phyloP scores from a whole-genome alignment of 2,113 vertebrate genomes.

The Ciconia stormi region DNA sequence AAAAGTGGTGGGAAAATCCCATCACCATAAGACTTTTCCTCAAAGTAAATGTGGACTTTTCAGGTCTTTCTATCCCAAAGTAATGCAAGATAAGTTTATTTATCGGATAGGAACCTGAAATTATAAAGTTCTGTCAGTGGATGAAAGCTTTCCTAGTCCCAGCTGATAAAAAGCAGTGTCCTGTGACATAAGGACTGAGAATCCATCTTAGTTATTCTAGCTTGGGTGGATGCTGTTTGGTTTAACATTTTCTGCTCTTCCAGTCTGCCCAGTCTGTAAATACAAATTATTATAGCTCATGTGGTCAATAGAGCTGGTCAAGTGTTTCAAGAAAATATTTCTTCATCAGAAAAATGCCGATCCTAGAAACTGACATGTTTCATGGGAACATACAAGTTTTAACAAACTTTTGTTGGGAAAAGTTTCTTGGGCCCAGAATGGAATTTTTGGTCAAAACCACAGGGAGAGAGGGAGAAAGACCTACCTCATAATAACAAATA shows the following conservation, averaged over 20 bases:
- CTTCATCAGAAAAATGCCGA: background rate
- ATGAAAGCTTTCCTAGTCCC: background rate
- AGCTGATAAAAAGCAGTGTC: background rate
- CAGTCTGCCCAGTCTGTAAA: background rate
- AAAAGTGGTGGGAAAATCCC: background rate
- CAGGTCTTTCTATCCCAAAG: background rate
- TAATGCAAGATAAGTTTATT: background rate
- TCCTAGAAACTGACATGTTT: background rate
- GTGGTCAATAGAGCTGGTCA: background rate
- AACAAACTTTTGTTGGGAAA: conserved; percentile 24
- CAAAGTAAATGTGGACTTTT: background rate
- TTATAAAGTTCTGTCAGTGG: background rate
- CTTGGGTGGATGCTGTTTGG: conserved; percentile 7
- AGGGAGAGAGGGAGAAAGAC: background rate
- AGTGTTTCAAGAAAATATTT: conserved; percentile 33
- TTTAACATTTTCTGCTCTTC: conserved; percentile 22
- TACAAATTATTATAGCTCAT: conserved; percentile 7
- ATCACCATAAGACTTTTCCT: background rate
- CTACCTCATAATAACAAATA: conserved; percentile 23
- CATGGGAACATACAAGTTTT: background rate
- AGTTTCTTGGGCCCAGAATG: conserved; percentile 3
- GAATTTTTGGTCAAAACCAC: conserved; percentile 41
- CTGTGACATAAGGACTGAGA: background rate
- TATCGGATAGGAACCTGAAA: background rate
- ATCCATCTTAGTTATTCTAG: background rate